These are phyloP conservation scores for Coleophora deauratella DNA, from an alignment of 2,888 invertebrate species.

Conservation along the genomic window DNA sequence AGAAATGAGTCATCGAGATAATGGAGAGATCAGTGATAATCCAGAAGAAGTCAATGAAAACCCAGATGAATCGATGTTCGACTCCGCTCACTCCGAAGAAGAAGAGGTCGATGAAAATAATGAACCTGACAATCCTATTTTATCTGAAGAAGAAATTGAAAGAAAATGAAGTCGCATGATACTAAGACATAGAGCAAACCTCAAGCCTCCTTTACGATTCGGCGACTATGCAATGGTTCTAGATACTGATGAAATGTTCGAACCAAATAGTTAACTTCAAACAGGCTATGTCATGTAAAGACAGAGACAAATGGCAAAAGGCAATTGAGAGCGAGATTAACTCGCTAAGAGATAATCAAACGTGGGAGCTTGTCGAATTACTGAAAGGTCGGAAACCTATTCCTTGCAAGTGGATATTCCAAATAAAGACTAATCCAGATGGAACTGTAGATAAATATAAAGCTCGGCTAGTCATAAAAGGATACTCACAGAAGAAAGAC, in stretches of 20 bases:
- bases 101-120: neutral
- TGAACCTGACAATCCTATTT: neutral
- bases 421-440: conserved; percentile 17
- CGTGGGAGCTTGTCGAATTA: conserved; percentile 15
- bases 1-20: no score
- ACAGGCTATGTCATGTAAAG: conserved; percentile 2
- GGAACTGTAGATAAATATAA: conserved; percentile 18
- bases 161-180: neutral
- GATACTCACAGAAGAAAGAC: conserved; percentile 10
- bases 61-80: no score
- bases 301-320: conserved; percentile 13
- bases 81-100: no score
- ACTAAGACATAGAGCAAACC: neutral
- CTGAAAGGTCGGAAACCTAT: conserved; percentile 16
- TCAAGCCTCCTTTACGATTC: neutral
- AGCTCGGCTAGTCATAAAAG: conserved; percentile 15
- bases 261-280: conserved; percentile 2
- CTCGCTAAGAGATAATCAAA: conserved; percentile 8
- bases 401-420: conserved; percentile 12
- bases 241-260: neutral
- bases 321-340: conserved; percentile 23
- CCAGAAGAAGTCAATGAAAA: no score
- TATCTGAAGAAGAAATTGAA: neutral
- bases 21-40: no score
- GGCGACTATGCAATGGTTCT: neutral